Evolutionary conservation across 2,797 vertebrate genomes (phyloP), one percentile per base, ranked within the genome.

Genomic region (Adelosebastes latens): DNA sequence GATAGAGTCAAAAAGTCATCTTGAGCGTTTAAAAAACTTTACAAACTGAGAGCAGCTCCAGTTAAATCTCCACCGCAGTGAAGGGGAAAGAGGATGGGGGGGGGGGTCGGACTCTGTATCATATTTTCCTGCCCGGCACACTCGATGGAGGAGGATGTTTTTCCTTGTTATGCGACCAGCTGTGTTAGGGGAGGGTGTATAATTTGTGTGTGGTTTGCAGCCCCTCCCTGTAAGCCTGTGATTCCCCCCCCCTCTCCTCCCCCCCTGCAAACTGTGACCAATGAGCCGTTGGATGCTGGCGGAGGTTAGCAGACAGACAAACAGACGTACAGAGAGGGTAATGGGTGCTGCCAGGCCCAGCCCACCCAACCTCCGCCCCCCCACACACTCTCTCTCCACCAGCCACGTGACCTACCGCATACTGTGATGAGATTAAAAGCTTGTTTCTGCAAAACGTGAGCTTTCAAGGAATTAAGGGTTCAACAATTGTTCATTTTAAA

Each of bases 201-300:
- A 79, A 79, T 90, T 88, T 83, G 76, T 85, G 67, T 78, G 89
- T 84, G 87, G 84, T 90, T 86, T 85, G 63, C 56, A 68, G 84
- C 80, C 77, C 86, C 88, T 83, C 88, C 89, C 90, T 77, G 66
- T 24, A 52, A 75, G 84, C 81, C 76, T 91, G 66, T 83, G 84
- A 83, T n/a, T 64, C 34, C 55, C 11, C 25, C 11, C 25, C 36
- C 39, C 32, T 16, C 53, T 1, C 8, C 6, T 25, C n/a, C 36
- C 31, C 13, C 8, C 27, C 16, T 14, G 18, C 67, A 74, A 72
- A 79, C 75, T 74, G 82, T 55, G 72, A 71, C 80, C 85, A 83
- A 76, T 88, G 83, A 89, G 77, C 69, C 63, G 32, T 62, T 81
- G 70, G 61, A 84, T 69, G 77, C 53, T 65, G 63, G 79, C 73